phyloP scores from a whole-genome alignment of 2,797 vertebrate genomes.

The Sebastes reedi region DNA sequence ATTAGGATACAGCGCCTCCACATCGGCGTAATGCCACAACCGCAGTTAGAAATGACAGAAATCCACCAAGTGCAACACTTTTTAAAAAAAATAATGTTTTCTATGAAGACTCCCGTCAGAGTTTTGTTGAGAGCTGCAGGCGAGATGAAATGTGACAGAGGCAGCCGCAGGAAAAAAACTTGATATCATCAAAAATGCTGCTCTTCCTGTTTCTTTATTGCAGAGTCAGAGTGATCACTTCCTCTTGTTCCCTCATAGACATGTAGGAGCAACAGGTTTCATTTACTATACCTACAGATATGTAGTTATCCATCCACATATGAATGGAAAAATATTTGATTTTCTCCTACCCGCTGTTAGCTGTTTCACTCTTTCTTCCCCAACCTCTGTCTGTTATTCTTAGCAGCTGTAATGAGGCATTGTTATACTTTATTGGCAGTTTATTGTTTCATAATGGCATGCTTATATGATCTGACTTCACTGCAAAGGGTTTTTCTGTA shows the following conservation, averaged over 20 bases:
- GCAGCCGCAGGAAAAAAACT: no score
- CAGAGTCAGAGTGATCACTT: background rate
- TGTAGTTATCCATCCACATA: background rate
- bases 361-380: background rate
- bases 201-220: constrained; percentile 12
- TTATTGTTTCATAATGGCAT: background rate
- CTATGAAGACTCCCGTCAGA: no score
- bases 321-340: background rate
- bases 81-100: no score
- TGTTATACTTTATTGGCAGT: background rate
- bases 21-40: no score
- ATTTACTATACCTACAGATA: background rate
- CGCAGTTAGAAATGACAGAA: no score
- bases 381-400: background rate
- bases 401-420: background rate
- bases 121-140: no score
- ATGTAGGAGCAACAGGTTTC: background rate
- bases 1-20: no score
- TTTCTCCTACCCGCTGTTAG: background rate
- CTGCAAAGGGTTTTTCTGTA: background rate
- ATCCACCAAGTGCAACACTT: no score
- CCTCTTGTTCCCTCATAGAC: background rate
- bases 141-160: no score
- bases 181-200: background rate
- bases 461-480: background rate